Percentiles rank a stretch among this genome's conserved stretches.
These are phyloP conservation scores for Acanthurus lineatus DNA, from an alignment of 2,797 vertebrate species.

Conservation along the genomic window DNA sequence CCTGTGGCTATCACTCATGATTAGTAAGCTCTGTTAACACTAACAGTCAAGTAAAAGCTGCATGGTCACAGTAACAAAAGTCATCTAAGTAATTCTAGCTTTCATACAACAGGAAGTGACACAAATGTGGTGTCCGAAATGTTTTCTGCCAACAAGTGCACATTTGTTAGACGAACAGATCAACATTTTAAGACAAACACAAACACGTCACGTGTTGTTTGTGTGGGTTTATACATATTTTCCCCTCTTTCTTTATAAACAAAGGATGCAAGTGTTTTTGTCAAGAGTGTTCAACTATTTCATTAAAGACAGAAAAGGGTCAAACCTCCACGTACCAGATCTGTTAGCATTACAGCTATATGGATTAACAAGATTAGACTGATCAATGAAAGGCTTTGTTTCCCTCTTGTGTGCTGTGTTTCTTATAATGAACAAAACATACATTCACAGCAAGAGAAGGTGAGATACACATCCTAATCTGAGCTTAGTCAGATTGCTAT, in stretches of 20 bases:
- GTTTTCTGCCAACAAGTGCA: not conserved
- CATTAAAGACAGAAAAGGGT: too few relatives aligned
- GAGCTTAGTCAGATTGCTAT: not conserved
- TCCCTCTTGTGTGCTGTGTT: not conserved
- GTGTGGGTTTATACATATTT: too few relatives aligned
- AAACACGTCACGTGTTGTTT: too few relatives aligned
- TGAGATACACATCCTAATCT: not conserved
- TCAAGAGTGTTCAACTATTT: too few relatives aligned
- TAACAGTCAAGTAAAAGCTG: not conserved
- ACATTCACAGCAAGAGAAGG: not conserved
- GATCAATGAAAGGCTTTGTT: not conserved
- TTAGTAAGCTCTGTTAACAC: not conserved
- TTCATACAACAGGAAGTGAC: not conserved
- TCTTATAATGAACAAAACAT: not conserved
- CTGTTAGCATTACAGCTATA: too few relatives aligned
- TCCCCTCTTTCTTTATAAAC: too few relatives aligned
- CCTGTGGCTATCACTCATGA: not conserved
- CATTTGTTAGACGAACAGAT: not conserved
- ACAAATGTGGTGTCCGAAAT: not conserved
- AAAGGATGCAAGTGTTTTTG: too few relatives aligned
- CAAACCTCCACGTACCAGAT: too few relatives aligned
- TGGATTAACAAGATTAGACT: not conserved
- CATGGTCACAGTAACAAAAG: not conserved
- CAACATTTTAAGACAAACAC: not conserved
- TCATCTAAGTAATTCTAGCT: not conserved